These are phyloP conservation scores for Synergus umbraculus DNA, from an alignment of 2,888 invertebrate species.

Conservation along the genomic window DNA sequence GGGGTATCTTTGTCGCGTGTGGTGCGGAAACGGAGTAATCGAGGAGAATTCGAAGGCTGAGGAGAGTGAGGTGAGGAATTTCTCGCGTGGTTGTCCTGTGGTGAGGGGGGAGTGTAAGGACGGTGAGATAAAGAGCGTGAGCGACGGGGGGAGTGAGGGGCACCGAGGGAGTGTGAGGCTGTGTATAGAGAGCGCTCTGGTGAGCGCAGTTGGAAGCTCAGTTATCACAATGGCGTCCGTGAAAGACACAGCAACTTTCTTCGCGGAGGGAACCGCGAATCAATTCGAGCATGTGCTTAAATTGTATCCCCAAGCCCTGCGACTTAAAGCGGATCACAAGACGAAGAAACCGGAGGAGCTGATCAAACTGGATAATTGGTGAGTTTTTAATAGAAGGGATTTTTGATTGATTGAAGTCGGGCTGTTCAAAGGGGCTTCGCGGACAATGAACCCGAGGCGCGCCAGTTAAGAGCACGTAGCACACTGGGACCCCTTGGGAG, in stretches of 20 bases:
- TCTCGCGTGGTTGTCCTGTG: constrained; percentile 62
- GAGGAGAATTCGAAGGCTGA: constrained; percentile 59
- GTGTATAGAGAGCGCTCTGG: constrained; percentile 59
- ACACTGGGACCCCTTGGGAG: constrained; percentile 41
- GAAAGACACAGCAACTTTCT: constrained; percentile 96
- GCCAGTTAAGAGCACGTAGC: constrained; percentile 69
- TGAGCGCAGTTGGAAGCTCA: constrained; percentile 65
- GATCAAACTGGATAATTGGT: constrained; percentile 97
- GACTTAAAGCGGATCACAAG: constrained; percentile 93
- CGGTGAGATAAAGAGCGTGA: constrained; percentile 43
- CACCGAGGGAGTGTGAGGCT: constrained; percentile 49
- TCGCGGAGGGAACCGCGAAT: constrained; percentile 91
- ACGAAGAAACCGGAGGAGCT: constrained; percentile 96
- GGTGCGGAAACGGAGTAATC: constrained; percentile 64
- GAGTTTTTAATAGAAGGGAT: constrained; percentile 78
- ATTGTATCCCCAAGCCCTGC: constrained; percentile 94
- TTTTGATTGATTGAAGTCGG: constrained; percentile 41
- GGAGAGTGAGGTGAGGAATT: constrained; percentile 65
- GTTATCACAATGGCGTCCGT: constrained; percentile 88
- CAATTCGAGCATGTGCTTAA: constrained; percentile 93
- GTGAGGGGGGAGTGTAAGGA: constrained; percentile 52
- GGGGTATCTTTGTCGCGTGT: constrained; percentile 62
- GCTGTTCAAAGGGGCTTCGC: constrained; percentile 60
- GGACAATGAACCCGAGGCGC: constrained; percentile 77
- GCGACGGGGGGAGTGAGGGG: constrained; percentile 46